Base-by-base conservation (phyloP, 1,140 invertebrate species). In the Drosophila prosaltans region DNA sequence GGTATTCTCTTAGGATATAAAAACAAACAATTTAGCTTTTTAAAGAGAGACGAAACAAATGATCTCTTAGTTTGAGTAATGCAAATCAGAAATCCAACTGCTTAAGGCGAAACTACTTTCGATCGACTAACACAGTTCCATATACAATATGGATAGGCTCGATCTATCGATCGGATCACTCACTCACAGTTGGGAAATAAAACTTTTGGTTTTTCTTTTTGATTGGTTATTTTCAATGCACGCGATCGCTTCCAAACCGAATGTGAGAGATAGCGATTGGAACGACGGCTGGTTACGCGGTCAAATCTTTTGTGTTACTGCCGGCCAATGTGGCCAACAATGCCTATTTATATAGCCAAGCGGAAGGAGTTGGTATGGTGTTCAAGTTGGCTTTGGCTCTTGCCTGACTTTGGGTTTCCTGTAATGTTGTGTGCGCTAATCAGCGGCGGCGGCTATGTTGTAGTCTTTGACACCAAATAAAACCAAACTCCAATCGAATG, bases 341-440 rank as follows among this genome's bases (percentile, higher is more conserved):
- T 84, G 78, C 64, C 85, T 71, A 81, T 90, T 89, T 89, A 89
- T 89, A 89, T 89, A 89, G 78, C 72, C 78, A 78, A 72, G 81
- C 81, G 84, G 85, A 89, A 89, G 81, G 85, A 89, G 84, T 70
- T 74, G 62, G 61, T 65, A 26, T 30, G 0, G 41, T 30, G 61
- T 24, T 64, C 40, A 51, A 48, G n/a, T 32, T 43, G 51, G 24
- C 30, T 59, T 59, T 58, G n/a, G 30, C 32, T 58, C 21, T 39
- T 51, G 45, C 45, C 45, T 51, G 51, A 55, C 64, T 62, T 59
- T 69, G 72, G 71, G 78, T 90, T 89, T 89, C 84, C 84, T 89
- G 85, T 66, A 76, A 71, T 80, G 59, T 69, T 80, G 74, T 78
- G 70, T 51, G 74, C 75, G 72, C 69, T 78, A 78, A 81, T 80